These are phyloP conservation scores for Anolis sagrei DNA, from an alignment of 2,113 vertebrate species.

Conservation along the genomic window DNA sequence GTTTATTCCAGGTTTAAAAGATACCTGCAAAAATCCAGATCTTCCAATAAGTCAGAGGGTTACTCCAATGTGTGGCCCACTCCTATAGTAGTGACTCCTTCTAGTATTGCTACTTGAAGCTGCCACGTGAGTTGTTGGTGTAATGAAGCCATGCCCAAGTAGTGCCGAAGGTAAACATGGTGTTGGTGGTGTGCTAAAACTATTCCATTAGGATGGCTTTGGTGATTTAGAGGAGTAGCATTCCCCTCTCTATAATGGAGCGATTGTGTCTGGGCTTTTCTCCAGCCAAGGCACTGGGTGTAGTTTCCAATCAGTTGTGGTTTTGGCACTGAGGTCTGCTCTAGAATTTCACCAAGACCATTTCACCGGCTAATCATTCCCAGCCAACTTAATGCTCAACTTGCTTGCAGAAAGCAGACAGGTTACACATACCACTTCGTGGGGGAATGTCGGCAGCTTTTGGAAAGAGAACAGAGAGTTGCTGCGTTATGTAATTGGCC, in stretches of 20 bases:
- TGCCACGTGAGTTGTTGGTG: not conserved
- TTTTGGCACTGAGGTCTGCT: constrained; percentile 50
- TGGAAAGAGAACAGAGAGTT: constrained; percentile 41
- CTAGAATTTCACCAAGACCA: constrained; percentile 62
- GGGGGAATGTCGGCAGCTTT: constrained; percentile 15
- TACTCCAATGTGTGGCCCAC: too few species aligned
- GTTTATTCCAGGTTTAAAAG: too few species aligned
- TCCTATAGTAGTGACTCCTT: too few species aligned
- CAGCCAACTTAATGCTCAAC: constrained; percentile 27
- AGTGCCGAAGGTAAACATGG: not conserved
- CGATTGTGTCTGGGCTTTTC: not conserved
- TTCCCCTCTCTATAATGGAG: not conserved
- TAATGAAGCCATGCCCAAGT: not conserved
- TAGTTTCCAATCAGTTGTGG: constrained; percentile 44
- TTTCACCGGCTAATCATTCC: constrained; percentile 64
- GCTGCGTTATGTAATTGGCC: constrained; percentile 51
- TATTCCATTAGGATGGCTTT: not conserved
- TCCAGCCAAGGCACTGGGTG: constrained; percentile 61
- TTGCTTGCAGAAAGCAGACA: not conserved
- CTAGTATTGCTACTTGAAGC: not conserved
- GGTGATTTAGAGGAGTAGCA: not conserved
- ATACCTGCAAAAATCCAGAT: too few species aligned
- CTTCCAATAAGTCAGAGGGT: too few species aligned
- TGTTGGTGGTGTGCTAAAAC: not conserved
- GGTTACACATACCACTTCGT: not conserved